phyloP scores from a whole-genome alignment of 2,113 vertebrate genomes.

The Plotosus lineatus region DNA sequence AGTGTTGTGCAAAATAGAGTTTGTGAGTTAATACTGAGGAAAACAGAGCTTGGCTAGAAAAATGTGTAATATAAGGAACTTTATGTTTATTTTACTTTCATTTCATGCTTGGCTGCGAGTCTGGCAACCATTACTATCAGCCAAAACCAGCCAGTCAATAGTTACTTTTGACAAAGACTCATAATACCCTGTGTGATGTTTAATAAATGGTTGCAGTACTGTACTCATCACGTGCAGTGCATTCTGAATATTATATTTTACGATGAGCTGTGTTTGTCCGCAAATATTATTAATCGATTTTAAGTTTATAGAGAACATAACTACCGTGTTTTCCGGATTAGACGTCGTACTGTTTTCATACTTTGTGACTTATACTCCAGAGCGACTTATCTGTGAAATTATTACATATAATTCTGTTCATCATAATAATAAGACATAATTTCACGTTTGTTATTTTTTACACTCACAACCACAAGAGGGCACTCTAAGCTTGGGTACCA shows the following conservation, averaged over 20 bases:
- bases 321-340: too few species aligned
- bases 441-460: too few species aligned
- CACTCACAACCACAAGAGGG: too few species aligned
- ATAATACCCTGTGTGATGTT: constrained; percentile 18
- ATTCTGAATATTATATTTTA: neutral
- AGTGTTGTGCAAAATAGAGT: neutral
- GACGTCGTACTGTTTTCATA: too few species aligned
- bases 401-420: too few species aligned
- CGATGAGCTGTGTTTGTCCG: neutral
- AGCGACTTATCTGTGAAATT: too few species aligned
- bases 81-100: neutral
- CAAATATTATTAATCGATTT: constrained; percentile 9
- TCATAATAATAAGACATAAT: too few species aligned
- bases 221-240: constrained; percentile 36
- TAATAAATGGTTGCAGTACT: constrained; percentile 38
- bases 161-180: neutral
- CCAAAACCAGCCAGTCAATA: neutral
- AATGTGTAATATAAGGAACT: neutral
- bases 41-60: neutral
- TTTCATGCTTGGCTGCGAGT: neutral
- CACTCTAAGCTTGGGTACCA: too few species aligned
- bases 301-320: too few species aligned
- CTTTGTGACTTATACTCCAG: too few species aligned
- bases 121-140: neutral
- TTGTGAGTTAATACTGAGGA: neutral